Conservation (phyloP, 2,888 invertebrate species). For the Amphipoea lucens region DNA sequence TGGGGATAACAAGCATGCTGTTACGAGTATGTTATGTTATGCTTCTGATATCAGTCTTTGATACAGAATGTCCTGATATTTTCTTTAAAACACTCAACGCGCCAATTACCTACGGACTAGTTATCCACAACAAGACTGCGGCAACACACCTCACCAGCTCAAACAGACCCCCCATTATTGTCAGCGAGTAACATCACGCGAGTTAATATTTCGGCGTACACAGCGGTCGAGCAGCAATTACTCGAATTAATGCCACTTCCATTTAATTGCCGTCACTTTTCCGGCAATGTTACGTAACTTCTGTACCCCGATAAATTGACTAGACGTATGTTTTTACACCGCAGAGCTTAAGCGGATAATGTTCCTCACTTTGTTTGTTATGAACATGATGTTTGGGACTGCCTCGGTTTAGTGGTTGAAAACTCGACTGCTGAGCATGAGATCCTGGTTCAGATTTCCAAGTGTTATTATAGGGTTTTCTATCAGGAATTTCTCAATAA, state of each 20-base stretch:
- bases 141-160: conserved; percentile 11
- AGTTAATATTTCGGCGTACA: conserved; percentile 53
- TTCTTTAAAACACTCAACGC: not conserved
- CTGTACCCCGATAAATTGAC: conserved; percentile 42
- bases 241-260: conserved; percentile 53
- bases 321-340: conserved; percentile 41
- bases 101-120: not conserved
- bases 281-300: conserved; percentile 38
- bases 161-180: conserved; percentile 24
- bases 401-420: too few relatives aligned
- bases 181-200: conserved; percentile 20
- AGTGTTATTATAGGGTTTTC: not conserved
- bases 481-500: too few relatives aligned
- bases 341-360: conserved; percentile 30
- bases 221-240: conserved; percentile 54
- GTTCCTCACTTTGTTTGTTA: conserved; percentile 8
- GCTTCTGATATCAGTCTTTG: not conserved
- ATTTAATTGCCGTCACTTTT: conserved; percentile 62
- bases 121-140: not conserved
- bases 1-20: too few relatives aligned
- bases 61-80: not conserved
- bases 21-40: too few relatives aligned
- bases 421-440: too few relatives aligned
- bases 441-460: not conserved
- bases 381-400: not conserved